Base-by-base conservation (phyloP, 2,113 vertebrate species). In the Oncorhynchus mykiss region DNA sequence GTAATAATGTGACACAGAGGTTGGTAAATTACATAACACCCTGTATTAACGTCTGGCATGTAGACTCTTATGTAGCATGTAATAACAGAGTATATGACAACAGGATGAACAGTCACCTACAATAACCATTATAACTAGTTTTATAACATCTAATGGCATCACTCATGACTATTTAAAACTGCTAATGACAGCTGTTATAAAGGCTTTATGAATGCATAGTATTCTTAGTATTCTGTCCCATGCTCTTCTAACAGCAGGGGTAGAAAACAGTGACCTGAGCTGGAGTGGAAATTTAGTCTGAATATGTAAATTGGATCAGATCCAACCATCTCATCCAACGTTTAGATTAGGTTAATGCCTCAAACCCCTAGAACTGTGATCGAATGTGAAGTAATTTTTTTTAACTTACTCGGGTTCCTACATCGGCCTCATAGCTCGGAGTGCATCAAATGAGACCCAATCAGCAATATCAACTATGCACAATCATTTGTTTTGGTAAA, bases 381-480 rank as follows among this genome's bases (percentile, higher is more conserved):
- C 71, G 78, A 51, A 83, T 71, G 60, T 77, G 59, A 82, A 74
- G 60, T 77, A 54, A 73, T 82, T 72, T 76, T 27, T 74, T 76
- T 18, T 70, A 59, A 81, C 51, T 64, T 16, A 74, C 5, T 48
- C 20, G 1, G n/a, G n/a, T 75, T 72, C 31, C 64, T 54, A 20
- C 54, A 45, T 48, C 29, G 68, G 22, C 68, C 76, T 39, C 12
- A 16, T 65, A 77, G 34, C 54, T 20, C 45, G 78, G 5, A 75
- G 27, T 66, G 66, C 1, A 66, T 11, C 65, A 27, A 66, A 22
- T 49, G 72, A 49, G 67, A 72, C 29, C n/a, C 27, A 71, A 51
- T 39, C 68, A 69, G 66, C 25, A 66, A 73, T 34, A 64, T 64
- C 59, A 64, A 64, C 48, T 60, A 62, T 72, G 67, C 27, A 64